Base-by-base conservation (phyloP, 2,888 invertebrate genomes). In the Chymomyza procnemis region DNA sequence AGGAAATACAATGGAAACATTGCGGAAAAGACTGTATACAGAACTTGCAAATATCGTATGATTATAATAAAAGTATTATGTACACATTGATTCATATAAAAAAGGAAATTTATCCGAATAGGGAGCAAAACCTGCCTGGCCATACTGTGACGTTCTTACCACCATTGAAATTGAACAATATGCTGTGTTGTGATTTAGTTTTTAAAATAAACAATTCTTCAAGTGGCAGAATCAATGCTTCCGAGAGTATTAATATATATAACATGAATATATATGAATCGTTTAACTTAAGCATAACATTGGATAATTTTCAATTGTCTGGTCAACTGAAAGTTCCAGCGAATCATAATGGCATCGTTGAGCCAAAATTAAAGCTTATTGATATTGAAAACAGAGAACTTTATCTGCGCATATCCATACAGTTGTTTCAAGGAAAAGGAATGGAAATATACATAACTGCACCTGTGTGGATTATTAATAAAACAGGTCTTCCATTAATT, bases 381-480 rank as follows among this genome's bases (percentile, higher is more conserved):
- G 98, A 98, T 89, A 92, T 92, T 3, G 92, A 93, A 6, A 94
- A 94, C 2, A 92, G 98, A 57, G 93, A 95, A 66, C 92, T 98
- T 12, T 94, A 95, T 79, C 92, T 99, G 21, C 93, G 94, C 66
- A 95, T 96, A 0, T 92, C 94, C 34, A 94, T 95, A 57, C 90
- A 92, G 34, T 91, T 92, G 0, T 91, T 92, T 48, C 92, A 92
- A 80, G 94, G 94, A 16, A 93, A 92, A n/a, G 93, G 93, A 6
- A 91, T 94, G 68, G 92, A 92, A 92, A 95, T 94, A 55, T 94
- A 94, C 19, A 93, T 98, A 26, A 95, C 95, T 59, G 96, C 96
- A 2, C 96, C 97, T 2, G 98, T 95, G 92, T 99, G 99, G 99
- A 94, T 99, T 76, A 94, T 99, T 68, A 99, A 99, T 92, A 96